These are phyloP conservation scores for Morelia viridis DNA, from an alignment of 2,797 vertebrate species.

Conservation along the genomic window DNA sequence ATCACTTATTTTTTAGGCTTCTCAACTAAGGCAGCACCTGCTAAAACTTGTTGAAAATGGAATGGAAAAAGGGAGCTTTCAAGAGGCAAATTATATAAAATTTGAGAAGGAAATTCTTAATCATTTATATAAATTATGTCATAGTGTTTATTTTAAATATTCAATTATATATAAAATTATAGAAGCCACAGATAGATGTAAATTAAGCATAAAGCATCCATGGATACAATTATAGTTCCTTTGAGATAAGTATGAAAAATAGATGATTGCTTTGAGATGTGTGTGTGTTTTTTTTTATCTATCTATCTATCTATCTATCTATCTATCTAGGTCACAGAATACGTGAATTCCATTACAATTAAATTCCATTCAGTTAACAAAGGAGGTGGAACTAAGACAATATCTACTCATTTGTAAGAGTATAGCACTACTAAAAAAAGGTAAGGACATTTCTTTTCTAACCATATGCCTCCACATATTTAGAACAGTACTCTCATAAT, in stretches of 20 bases:
- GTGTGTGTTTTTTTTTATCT: constrained; percentile 4
- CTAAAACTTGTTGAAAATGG: constrained; percentile 16
- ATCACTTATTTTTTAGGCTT: neutral
- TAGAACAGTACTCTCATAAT: neutral
- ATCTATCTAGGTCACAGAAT: constrained; percentile 20
- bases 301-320: neutral
- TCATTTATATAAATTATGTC: neutral
- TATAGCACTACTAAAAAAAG: neutral
- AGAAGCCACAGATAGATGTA: neutral
- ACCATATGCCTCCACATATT: neutral
- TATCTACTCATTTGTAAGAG: neutral
- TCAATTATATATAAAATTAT: neutral
- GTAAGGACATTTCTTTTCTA: neutral
- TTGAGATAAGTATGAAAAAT: constrained; percentile 29
- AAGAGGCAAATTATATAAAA: constrained; percentile 11
- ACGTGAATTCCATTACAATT: neutral
- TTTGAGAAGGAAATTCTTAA: constrained; percentile 11
- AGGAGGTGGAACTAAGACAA: neutral
- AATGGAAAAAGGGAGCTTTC: neutral
- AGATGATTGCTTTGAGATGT: constrained; percentile 29
- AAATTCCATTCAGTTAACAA: constrained; percentile 21
- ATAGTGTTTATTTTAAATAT: constrained; percentile 5
- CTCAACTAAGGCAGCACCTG: neutral
- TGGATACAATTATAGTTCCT: neutral
- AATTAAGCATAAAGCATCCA: constrained; percentile 10